These are phyloP conservation scores for Suncus etruscus DNA, from an alignment of 2,113 vertebrate genomes.

Conservation along the genomic window DNA sequence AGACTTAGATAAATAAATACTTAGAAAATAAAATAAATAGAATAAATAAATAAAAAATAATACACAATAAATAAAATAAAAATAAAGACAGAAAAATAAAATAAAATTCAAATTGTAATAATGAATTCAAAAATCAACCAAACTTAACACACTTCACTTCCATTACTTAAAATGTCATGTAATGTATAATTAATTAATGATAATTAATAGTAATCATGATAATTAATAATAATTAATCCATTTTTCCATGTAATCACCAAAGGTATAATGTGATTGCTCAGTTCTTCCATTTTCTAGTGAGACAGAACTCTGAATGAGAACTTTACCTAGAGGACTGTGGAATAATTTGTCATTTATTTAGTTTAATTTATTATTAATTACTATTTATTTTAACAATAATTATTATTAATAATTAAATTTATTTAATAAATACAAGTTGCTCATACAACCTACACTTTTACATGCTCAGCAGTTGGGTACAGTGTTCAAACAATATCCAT, in stretches of 20 bases:
- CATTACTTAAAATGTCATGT: no score
- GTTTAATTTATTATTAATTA: no score
- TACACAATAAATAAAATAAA: background rate
- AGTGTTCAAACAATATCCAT: accelerated
- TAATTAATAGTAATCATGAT: no score
- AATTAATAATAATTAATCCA: no score
- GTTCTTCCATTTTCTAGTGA: background rate
- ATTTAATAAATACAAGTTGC: background rate
- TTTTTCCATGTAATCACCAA: background rate
- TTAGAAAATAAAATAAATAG: no score
- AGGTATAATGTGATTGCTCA: background rate
- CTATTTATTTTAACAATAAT: no score
- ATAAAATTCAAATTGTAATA: background rate
- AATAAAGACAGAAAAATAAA: background rate
- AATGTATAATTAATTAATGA: no score
- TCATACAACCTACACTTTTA: background rate
- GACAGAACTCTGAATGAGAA: background rate
- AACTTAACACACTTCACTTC: background rate
- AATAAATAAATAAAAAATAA: no score
- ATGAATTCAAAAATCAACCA: background rate
- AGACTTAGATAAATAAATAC: background rate
- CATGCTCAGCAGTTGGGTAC: no score
- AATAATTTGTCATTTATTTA: background rate
- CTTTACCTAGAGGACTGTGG: background rate
- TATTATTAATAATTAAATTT: no score